Percentiles rank a stretch among this genome's conserved stretches.
Evolutionary conservation across 2,113 vertebrate genomes (phyloP).

Genomic region (Ivindomyrus marchei): DNA sequence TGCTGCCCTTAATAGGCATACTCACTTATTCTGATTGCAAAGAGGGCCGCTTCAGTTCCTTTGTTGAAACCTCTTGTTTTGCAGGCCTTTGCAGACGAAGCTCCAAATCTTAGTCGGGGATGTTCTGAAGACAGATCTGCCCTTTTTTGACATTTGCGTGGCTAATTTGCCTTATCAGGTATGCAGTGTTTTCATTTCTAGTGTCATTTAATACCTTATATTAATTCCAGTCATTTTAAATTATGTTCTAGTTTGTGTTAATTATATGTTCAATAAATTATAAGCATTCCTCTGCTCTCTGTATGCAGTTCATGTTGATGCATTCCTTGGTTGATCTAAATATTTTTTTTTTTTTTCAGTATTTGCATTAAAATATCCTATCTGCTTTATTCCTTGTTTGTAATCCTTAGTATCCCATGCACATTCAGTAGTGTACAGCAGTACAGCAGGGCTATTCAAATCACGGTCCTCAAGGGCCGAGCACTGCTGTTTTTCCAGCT

Average conservation of each 20-base stretch:
- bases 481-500: no score
- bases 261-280: neutral
- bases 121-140: conserved; percentile 84
- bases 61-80: neutral
- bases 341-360: neutral
- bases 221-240: neutral
- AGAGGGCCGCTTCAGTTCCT: neutral
- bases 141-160: conserved; percentile 92
- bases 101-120: conserved; percentile 92
- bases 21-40: neutral
- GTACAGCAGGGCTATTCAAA: neutral
- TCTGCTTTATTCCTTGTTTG: neutral
- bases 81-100: conserved; percentile 73
- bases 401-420: neutral
- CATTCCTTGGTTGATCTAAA: neutral
- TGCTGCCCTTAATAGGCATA: neutral
- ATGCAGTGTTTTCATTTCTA: conserved; percentile 12
- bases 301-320: neutral
- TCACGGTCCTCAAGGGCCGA: no score
- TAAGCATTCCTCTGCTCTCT: neutral
- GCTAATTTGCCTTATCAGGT: conserved; percentile 98
- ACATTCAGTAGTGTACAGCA: neutral
- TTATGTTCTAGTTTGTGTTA: neutral
- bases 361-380: neutral
- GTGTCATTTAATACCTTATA: neutral